Evolutionary conservation across 2,888 invertebrate genomes (phyloP).

Genomic region (Metacarcinus magister): DNA sequence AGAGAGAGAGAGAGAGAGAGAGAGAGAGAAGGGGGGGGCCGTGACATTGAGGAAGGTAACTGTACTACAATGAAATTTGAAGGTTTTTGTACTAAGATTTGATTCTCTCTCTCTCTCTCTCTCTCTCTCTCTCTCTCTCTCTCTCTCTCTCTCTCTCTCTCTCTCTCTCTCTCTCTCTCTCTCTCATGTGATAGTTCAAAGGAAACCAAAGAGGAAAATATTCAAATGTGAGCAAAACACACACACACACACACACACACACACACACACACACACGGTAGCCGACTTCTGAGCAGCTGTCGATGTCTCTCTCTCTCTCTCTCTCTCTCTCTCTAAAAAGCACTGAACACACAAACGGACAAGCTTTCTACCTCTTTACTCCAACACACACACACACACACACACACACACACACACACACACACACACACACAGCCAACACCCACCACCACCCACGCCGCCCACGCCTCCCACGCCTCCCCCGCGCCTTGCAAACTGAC

Average conservation of each 20-base stretch:
- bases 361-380: background rate
- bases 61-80: background rate
- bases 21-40: background rate
- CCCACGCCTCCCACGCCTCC: background rate
- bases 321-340: background rate
- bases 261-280: too few relatives aligned
- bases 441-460: background rate
- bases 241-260: too few relatives aligned
- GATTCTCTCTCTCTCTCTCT: too few relatives aligned
- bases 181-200: too few relatives aligned
- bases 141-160: too few relatives aligned
- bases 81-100: background rate
- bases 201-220: too few relatives aligned
- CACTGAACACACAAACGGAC: background rate
- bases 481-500: background rate
- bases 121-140: too few relatives aligned
- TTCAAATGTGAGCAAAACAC: too few relatives aligned
- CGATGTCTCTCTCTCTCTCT: too few relatives aligned
- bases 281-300: too few relatives aligned
- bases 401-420: background rate
- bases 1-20: background rate
- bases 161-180: too few relatives aligned
- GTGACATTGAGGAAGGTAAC: background rate
- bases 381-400: too few relatives aligned
- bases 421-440: conserved; percentile 1